These are phyloP conservation scores for Indri indri DNA, from an alignment of 2,113 vertebrate species.

Conservation along the genomic window DNA sequence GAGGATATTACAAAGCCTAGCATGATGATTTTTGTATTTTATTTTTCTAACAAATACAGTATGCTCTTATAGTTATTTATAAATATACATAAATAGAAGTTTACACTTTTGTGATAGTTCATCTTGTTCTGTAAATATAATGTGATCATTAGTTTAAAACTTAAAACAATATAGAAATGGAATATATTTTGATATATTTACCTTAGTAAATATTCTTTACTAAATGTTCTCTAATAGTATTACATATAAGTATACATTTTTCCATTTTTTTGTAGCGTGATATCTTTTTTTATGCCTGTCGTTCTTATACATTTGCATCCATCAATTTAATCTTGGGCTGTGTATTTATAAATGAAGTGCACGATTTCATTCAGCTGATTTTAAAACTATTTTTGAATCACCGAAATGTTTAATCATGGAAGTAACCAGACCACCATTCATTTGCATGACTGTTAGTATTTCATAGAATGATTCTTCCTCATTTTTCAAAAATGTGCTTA, in stretches of 20 bases:
- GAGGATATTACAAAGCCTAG: neutral
- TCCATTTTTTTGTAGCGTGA: neutral
- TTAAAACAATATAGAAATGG: neutral
- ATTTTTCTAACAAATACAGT: neutral
- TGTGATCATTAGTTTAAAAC: constrained; percentile 1
- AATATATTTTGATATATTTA: neutral
- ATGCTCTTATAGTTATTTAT: neutral
- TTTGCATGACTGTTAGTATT: constrained; percentile 37
- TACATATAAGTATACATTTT: neutral
- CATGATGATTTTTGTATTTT: neutral
- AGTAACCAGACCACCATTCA: constrained; percentile 26
- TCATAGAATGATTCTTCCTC: constrained; percentile 48
- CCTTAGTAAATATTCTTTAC: neutral
- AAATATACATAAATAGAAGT: constrained; percentile 13
- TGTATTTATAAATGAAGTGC: neutral
- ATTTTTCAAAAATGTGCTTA: constrained; percentile 65
- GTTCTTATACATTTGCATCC: neutral
- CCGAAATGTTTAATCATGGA: constrained; percentile 17
- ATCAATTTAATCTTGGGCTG: neutral
- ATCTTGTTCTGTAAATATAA: neutral
- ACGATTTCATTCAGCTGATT: neutral
- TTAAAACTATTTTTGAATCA: constrained; percentile 38
- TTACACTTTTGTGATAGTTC: neutral
- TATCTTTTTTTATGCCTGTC: neutral
- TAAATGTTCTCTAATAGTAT: neutral